Evolutionary conservation across 1,140 invertebrate genomes (phyloP).

Genomic region (Radopholus similis): DNA sequence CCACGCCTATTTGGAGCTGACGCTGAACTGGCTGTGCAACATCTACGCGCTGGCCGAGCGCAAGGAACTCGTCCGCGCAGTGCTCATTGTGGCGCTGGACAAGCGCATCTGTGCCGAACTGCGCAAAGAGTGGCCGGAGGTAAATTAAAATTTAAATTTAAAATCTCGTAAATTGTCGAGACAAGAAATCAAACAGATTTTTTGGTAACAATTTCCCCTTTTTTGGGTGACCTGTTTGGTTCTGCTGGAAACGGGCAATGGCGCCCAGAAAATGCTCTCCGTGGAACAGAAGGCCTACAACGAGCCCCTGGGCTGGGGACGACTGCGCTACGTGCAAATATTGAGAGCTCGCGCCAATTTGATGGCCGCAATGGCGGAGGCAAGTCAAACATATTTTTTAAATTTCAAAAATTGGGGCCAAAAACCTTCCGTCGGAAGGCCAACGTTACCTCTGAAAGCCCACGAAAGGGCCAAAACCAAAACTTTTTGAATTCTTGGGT

Average conservation of each 20-base stretch:
- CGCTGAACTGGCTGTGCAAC: slow-evolving; percentile 53
- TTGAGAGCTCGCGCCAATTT: slow-evolving; percentile 37
- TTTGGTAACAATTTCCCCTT: not conserved
- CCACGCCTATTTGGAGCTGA: slow-evolving; percentile 47
- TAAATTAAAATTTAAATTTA: too few species aligned
- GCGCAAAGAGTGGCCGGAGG: slow-evolving; percentile 36
- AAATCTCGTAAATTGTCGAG: too few species aligned
- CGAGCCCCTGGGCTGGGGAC: slow-evolving; percentile 42
- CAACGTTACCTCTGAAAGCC: not conserved
- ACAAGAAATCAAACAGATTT: not conserved
- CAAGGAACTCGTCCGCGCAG: slow-evolving; percentile 17
- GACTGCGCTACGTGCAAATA: slow-evolving; percentile 42
- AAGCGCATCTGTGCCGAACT: slow-evolving; percentile 26
- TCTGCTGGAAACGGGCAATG: slow-evolving; percentile 7
- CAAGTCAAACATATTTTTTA: slow-evolving; percentile 20
- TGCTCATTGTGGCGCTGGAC: slow-evolving; percentile 37
- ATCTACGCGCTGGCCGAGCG: slow-evolving; percentile 21
- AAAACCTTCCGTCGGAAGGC: not conserved
- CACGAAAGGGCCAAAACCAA: too few species aligned
- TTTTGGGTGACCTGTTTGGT: slow-evolving; percentile 34
- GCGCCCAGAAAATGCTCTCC: not conserved
- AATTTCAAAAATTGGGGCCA: not conserved
- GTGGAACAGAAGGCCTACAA: slow-evolving; percentile 27
- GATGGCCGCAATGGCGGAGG: slow-evolving; percentile 35
- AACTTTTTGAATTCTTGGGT: too few species aligned